Conservation (phyloP, 2,797 vertebrate species). For the Sitta carolinensis region DNA sequence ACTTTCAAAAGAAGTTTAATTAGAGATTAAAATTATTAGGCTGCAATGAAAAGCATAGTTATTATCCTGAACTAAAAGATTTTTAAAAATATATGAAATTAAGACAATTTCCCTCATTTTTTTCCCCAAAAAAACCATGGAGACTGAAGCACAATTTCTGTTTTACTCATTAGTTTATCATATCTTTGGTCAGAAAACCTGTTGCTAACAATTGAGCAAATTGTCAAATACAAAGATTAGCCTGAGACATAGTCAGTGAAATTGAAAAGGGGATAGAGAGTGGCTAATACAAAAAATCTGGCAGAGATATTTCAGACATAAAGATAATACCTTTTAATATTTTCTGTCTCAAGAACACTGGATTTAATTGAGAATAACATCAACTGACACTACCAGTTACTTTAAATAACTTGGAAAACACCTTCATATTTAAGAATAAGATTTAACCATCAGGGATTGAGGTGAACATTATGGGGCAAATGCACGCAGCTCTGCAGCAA, state of each 20-base stretch:
- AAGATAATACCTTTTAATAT: background rate
- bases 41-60: background rate
- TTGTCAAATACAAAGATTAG: background rate
- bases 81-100: background rate
- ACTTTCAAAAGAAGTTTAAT: constrained; percentile 12
- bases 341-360: background rate
- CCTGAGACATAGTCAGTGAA: background rate
- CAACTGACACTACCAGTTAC: background rate
- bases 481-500: background rate
- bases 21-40: background rate
- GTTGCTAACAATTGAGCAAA: background rate
- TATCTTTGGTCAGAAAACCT: background rate
- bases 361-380: background rate
- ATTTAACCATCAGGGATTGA: background rate
- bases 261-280: background rate
- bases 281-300: background rate
- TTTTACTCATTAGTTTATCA: background rate
- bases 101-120: background rate
- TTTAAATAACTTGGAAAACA: background rate
- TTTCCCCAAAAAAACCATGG: background rate
- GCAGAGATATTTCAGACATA: background rate
- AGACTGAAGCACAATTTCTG: background rate
- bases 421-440: background rate
- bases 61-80: background rate
- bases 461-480: background rate